Base-by-base conservation (phyloP, 2,113 vertebrate species). In the Phalacrocorax carbo region DNA sequence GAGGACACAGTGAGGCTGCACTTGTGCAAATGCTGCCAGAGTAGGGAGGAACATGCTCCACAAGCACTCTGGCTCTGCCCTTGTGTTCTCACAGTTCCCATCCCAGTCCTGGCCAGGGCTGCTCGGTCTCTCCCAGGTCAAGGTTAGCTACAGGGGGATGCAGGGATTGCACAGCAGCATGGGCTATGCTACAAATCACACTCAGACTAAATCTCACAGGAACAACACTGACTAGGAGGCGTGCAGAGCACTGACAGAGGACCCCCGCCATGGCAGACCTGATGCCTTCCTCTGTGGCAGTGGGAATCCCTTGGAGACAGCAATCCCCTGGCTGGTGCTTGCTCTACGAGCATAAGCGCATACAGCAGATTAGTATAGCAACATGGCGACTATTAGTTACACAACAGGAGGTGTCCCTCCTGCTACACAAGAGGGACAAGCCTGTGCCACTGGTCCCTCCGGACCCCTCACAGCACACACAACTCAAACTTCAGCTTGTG, bases 111-210 rank as follows among this genome's bases (percentile, higher is more conserved):
- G 32, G 58, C n/a, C 58, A 40, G 76, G 54, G 54, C 62, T 88
- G 76, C 54, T 70, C 55, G 2, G 71, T 27, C 70, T 90, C 71
- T 90, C 58, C 71, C 64, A 38, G 48, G 54, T 25, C 60, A 86
- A 55, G 46, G 40, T 65, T 46, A 58, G 70, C 82, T 94, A 72
- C 55, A 72, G n/a, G 30, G 60, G 77, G 77, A 91, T 32, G 75
- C 36, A 69, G 81, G 93, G 66, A 89, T 61, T 54, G 79, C 91
- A 96, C 91, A 91, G 91, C 91, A 96, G 91, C 95, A 95, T 0
- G 6, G 32, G 65, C 91, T 89, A 95, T 11, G 1, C 86, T 65
- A 95, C 73, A 89, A 61, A 64, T 38, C 51, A 95, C 86, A 82
- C 29, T 61, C 48, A 25, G 78, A 91, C 40, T 71, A 95, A 34